These are phyloP conservation scores for Archaeoteleia sp. DNA, from an alignment of 2,888 invertebrate species.

Conservation along the genomic window DNA sequence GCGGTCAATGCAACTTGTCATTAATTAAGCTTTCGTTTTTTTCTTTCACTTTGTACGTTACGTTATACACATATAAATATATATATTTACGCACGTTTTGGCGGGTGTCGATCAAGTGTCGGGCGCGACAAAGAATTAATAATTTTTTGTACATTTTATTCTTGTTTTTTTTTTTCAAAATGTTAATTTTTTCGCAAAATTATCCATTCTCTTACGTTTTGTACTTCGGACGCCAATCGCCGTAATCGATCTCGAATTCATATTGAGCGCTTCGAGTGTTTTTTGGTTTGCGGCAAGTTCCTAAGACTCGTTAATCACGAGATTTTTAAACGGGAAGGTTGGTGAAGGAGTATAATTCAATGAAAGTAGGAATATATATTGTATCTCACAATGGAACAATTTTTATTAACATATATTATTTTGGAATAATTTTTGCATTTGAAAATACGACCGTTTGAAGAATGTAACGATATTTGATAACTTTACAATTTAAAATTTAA, in stretches of 20 bases:
- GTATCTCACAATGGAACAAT: slow-evolving; percentile 7
- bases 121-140: slow-evolving; percentile 48
- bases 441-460: too few species aligned
- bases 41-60: slow-evolving; percentile 53
- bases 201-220: slow-evolving; percentile 38
- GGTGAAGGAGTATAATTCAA: neutral
- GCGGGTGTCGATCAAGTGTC: slow-evolving; percentile 53
- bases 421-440: too few species aligned
- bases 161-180: slow-evolving; percentile 21
- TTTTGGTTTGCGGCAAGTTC: slow-evolving; percentile 50
- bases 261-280: slow-evolving; percentile 27
- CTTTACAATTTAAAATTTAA: too few species aligned
- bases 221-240: slow-evolving; percentile 53
- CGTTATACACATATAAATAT: slow-evolving; percentile 36
- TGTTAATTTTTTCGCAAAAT: slow-evolving; percentile 41
- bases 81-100: slow-evolving; percentile 51
- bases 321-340: slow-evolving; percentile 36
- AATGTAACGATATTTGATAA: too few species aligned
- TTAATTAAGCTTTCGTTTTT: slow-evolving; percentile 65
- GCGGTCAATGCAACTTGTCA: slow-evolving; percentile 63
- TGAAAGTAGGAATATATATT: too few species aligned
- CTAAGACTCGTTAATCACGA: slow-evolving; percentile 43
- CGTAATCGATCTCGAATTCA: slow-evolving; percentile 47
- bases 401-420: too few species aligned
- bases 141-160: too few species aligned